phyloP scores from a whole-genome alignment of 2,113 vertebrate genomes.

The Murina feae region DNA sequence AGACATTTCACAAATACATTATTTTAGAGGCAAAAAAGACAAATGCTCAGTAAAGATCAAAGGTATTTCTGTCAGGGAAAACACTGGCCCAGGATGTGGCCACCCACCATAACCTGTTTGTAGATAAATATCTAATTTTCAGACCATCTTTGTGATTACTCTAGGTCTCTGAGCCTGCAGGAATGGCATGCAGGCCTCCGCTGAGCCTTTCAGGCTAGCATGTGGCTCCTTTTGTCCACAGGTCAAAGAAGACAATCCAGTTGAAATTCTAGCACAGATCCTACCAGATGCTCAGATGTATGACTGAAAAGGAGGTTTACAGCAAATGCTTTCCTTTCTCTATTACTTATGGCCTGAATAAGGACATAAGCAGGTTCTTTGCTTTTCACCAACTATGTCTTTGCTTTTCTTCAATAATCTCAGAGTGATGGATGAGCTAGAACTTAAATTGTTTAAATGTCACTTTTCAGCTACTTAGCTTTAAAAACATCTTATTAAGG shows the following conservation, averaged over 20 bases:
- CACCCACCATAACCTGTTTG: too few species aligned
- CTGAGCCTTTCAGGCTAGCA: too few species aligned
- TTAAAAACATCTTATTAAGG: conserved; percentile 27
- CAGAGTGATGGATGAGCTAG: background rate
- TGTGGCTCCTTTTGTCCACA: too few species aligned
- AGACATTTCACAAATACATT: too few species aligned
- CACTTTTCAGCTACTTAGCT: conserved; percentile 13
- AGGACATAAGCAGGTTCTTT: background rate
- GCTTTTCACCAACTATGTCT: background rate
- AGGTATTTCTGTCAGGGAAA: too few species aligned
- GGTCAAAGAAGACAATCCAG: background rate
- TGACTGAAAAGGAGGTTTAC: background rate
- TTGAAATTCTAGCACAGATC: background rate
- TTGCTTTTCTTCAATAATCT: background rate
- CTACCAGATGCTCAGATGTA: background rate
- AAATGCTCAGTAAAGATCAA: too few species aligned
- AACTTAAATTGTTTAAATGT: background rate
- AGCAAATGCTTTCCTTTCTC: background rate
- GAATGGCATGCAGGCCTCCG: too few species aligned
- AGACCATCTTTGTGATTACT: too few species aligned
- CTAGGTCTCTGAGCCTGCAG: too few species aligned
- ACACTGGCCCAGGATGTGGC: too few species aligned
- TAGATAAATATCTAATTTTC: too few species aligned
- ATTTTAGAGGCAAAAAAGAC: too few species aligned
- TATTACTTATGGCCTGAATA: background rate